Conservation (phyloP, 2,797 vertebrate genomes). For the Enteromius afrohamiltoni region DNA sequence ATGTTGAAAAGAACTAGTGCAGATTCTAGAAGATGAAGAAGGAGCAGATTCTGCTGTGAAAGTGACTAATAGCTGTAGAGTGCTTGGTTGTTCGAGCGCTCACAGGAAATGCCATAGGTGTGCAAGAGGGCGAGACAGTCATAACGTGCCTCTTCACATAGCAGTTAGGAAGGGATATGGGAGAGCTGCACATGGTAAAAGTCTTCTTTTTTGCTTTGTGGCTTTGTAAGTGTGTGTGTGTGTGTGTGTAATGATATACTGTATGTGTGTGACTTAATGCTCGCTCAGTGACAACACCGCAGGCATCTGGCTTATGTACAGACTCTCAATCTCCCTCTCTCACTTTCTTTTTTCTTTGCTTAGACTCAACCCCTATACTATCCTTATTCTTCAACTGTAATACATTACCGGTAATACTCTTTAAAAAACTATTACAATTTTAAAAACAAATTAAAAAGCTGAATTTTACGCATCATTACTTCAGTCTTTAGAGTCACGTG, state of each 20-base stretch:
- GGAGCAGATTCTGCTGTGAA: neutral
- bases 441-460: no score
- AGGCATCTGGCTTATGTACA: slow-evolving; percentile 27
- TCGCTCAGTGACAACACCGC: slow-evolving; percentile 44
- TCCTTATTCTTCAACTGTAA: neutral
- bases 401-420: neutral
- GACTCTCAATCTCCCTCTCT: neutral
- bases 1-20: neutral
- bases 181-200: slow-evolving; percentile 53
- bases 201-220: slow-evolving; percentile 70
- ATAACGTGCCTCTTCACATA: slow-evolving; percentile 44
- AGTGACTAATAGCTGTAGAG: neutral
- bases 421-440: no score
- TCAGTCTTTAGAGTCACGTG: neutral
- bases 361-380: neutral
- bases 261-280: slow-evolving; percentile 34
- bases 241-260: slow-evolving; percentile 41
- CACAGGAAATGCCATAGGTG: slow-evolving; percentile 29
- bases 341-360: neutral
- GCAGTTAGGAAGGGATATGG: slow-evolving; percentile 34
- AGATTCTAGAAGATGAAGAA: neutral
- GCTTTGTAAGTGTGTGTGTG: slow-evolving; percentile 16
- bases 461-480: neutral
- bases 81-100: neutral
- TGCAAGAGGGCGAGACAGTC: slow-evolving; percentile 25